Evolutionary conservation across 2,113 vertebrate genomes (phyloP), one percentile per base, ranked within the genome.

Genomic region (Kryptolebias marmoratus): DNA sequence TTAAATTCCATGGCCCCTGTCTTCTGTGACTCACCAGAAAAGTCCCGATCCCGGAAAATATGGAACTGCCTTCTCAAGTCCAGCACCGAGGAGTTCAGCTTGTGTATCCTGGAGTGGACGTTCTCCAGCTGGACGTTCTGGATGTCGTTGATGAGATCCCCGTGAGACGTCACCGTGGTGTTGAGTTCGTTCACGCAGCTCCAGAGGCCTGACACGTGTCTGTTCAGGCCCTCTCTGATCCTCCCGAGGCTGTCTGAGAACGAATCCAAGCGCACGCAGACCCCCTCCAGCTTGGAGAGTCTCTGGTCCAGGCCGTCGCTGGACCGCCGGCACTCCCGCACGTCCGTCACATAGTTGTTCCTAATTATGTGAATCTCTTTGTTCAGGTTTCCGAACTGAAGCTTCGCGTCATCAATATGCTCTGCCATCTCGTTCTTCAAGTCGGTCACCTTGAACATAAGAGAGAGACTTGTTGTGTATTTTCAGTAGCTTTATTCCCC

Each of bases 171-270:
- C 12, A 94, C 83, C 0, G 95, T 96, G 86, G 89, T 80, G 58
- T 97, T 98, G 69, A 96, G 89, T 36, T 94, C 95, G 52, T 92
- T 91, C 8, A 97, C 89, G 11, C 94, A 94, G 2, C 47, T 91
- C 96, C 96, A 97, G 64, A 98, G 93, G 32, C 93, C 94, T 0
- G 96, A 93, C 49, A 98, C 93, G 0, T 98, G 96, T 57, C 86
- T 90, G 84, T 93, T 91, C 68, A 98, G 94, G 56, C 95, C 95
- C 8, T 96, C 94, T 0, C 94, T 95, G 60, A 98, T 93, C 55
- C 81, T 92, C 32, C 92, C 91, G 77, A 98, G 89, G 55, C 91
- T 94, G 2, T 92, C 92, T 0, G 95, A 94, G 36, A 97, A 90
- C 0, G 88, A 88, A 68, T 96, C 95, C 42, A 96, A 71, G 59